Evolutionary conservation across 2,113 vertebrate genomes (phyloP).

Genomic region (Saguinus midas): DNA sequence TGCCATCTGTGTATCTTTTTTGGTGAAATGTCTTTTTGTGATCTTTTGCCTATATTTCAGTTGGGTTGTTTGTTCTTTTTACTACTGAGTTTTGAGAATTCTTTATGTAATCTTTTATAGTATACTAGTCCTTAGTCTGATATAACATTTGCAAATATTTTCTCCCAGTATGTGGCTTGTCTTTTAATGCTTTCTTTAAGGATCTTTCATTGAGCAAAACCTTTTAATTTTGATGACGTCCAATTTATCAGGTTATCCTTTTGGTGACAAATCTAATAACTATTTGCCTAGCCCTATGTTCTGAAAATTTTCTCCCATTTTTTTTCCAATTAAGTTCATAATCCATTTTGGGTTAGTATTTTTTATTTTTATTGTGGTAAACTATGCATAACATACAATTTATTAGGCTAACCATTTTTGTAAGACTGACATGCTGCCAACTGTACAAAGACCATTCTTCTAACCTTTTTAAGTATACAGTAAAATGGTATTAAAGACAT

Average conservation of each 20-base stretch:
- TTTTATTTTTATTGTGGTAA: background rate
- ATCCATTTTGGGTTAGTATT: background rate
- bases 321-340: background rate
- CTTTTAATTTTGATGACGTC: slow-evolving; percentile 8
- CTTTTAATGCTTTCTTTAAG: background rate
- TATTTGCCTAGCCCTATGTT: background rate
- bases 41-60: background rate
- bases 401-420: background rate
- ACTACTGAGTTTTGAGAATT: background rate
- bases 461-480: no score
- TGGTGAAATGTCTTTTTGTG: background rate
- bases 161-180: background rate
- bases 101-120: background rate
- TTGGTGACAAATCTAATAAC: background rate
- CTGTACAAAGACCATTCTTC: no score
- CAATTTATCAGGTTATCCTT: background rate
- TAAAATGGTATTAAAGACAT: no score
- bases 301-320: background rate
- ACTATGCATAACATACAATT: background rate
- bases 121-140: background rate
- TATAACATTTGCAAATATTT: background rate
- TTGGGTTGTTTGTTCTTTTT: background rate
- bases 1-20: background rate
- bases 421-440: no score
- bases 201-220: background rate